phyloP scores from a whole-genome alignment of 2,797 vertebrate species.

The Myoxocephalus aenaeus region DNA sequence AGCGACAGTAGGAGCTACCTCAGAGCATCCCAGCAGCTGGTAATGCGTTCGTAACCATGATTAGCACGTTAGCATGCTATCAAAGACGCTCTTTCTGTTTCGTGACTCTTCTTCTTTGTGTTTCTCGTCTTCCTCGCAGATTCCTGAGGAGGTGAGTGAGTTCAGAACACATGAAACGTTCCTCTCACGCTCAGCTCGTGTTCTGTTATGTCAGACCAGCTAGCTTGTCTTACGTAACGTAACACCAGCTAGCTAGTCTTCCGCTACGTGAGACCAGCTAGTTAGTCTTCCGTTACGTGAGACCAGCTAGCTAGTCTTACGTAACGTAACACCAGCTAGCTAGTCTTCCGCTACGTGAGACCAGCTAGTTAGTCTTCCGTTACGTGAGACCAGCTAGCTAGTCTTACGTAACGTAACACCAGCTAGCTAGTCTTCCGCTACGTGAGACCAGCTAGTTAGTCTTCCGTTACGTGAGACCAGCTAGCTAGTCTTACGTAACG shows the following conservation, averaged over 20 bases:
- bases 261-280: neutral
- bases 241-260: neutral
- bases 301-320: neutral
- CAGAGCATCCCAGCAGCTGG: neutral
- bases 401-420: neutral
- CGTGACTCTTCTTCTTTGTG: constrained; percentile 1
- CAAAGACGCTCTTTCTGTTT: neutral
- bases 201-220: no score
- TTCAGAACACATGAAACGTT: neutral
- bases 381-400: no score
- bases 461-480: neutral
- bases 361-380: neutral
- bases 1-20: no score
- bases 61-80: neutral
- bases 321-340: no score
- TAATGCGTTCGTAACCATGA: neutral
- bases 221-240: neutral
- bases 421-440: neutral
- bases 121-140: constrained; percentile 70
- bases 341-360: neutral
- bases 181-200: neutral
- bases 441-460: no score
- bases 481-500: neutral
- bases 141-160: constrained; percentile 90
- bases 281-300: neutral